These are phyloP conservation scores for Hermetia illucens DNA, from an alignment of 1,140 invertebrate species.

Conservation along the genomic window DNA sequence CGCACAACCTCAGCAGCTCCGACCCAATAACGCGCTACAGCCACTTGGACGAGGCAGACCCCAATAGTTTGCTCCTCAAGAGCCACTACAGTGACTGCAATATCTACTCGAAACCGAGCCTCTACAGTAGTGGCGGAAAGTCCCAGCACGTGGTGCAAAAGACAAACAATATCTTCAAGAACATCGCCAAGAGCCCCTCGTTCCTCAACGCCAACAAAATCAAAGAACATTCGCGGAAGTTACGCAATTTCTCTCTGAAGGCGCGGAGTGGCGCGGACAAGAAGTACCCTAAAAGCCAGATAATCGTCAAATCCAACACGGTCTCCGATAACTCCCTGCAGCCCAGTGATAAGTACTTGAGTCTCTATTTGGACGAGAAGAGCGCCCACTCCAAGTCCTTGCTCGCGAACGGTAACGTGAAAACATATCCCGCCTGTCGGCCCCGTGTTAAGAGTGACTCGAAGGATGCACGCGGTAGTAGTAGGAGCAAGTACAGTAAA, in stretches of 20 bases:
- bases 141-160: slow-evolving; percentile 28
- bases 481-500: neutral
- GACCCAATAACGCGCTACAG: slow-evolving; percentile 24
- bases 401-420: slow-evolving; percentile 21
- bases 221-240: slow-evolving; percentile 29
- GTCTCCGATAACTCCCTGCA: slow-evolving; percentile 28
- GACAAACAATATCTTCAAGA: slow-evolving; percentile 27
- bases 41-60: slow-evolving; percentile 10
- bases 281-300: slow-evolving; percentile 17
- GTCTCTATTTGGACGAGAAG: slow-evolving; percentile 28
- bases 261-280: slow-evolving; percentile 22
- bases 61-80: slow-evolving; percentile 8
- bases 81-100: slow-evolving; percentile 16
- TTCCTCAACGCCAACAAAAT: slow-evolving; percentile 29
- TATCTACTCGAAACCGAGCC: slow-evolving; percentile 11
- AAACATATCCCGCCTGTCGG: slow-evolving; percentile 20
- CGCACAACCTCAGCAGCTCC: slow-evolving; percentile 11
- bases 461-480: slow-evolving; percentile 15
- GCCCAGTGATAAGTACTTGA: slow-evolving; percentile 28
- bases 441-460: slow-evolving; percentile 21
- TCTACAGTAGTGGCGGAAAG: slow-evolving; percentile 12
- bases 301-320: slow-evolving; percentile 26
- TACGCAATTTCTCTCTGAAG: slow-evolving; percentile 25
- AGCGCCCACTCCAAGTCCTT: slow-evolving; percentile 7
- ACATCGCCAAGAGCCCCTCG: slow-evolving; percentile 28